Percentiles rank a stretch among this genome's conserved stretches.
These are phyloP conservation scores for Anas platyrhynchos DNA, from an alignment of 2,113 vertebrate genomes.

Conservation along the genomic window DNA sequence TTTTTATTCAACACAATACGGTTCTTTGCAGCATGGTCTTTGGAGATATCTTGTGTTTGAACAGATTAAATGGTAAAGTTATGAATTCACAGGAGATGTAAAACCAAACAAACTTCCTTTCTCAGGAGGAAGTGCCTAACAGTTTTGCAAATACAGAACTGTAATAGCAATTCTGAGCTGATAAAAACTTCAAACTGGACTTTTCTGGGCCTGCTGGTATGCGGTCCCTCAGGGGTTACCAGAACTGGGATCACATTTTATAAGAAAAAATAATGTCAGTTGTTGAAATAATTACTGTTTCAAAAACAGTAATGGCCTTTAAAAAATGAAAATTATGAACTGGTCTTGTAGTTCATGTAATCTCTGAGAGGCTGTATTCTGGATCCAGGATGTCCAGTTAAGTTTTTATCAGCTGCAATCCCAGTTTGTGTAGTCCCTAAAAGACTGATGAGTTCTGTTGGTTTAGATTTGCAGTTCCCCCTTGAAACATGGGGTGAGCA, in stretches of 20 bases:
- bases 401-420: background rate
- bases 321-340: background rate
- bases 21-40: background rate
- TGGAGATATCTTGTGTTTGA: background rate
- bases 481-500: background rate
- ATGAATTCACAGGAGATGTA: background rate
- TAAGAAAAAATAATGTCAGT: background rate
- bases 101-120: background rate
- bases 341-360: background rate
- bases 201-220: background rate
- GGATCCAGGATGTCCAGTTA: background rate
- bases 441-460: background rate
- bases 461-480: background rate
- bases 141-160: background rate
- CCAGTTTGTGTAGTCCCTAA: background rate
- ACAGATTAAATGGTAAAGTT: background rate
- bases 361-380: background rate
- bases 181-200: background rate
- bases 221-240: background rate
- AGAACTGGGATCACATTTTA: background rate
- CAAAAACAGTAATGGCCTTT: background rate
- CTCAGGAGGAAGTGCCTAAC: background rate
- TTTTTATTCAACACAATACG: background rate
- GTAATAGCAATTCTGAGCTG: background rate
- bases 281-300: background rate